Percentiles rank a stretch among this genome's conserved stretches.
Conservation (phyloP, 2,888 invertebrate genomes). For the Candidula unifasciata region DNA sequence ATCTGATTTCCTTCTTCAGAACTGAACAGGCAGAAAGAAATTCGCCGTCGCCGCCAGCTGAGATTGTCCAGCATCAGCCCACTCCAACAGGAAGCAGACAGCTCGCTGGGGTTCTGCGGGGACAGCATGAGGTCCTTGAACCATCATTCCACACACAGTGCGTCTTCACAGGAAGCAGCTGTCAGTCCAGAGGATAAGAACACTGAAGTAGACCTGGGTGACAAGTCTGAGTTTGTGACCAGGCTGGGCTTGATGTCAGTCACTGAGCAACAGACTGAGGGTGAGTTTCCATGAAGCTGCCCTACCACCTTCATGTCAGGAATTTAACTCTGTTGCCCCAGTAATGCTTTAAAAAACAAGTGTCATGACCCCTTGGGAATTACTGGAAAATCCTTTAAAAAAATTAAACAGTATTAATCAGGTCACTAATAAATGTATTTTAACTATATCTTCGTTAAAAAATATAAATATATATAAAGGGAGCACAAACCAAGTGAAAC, state of each 20-base stretch:
- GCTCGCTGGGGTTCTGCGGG: not conserved
- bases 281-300: too few relatives aligned
- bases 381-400: too few relatives aligned
- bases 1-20: slow-evolving; percentile 58
- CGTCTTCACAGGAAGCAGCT: slow-evolving; percentile 34
- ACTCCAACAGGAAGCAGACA: slow-evolving; percentile 60
- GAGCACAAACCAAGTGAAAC: too few relatives aligned
- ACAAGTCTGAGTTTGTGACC: slow-evolving; percentile 32
- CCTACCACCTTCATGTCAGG: too few relatives aligned
- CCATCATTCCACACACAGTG: slow-evolving; percentile 56
- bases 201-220: not conserved
- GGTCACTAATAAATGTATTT: too few relatives aligned
- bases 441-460: too few relatives aligned
- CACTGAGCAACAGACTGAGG: slow-evolving; percentile 22
- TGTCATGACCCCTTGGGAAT: too few relatives aligned
- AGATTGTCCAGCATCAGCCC: slow-evolving; percentile 71
- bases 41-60: slow-evolving; percentile 65
- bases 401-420: too few relatives aligned
- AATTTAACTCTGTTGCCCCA: too few relatives aligned
- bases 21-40: slow-evolving; percentile 67
- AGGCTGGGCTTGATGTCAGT: slow-evolving; percentile 23
- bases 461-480: too few relatives aligned
- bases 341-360: too few relatives aligned
- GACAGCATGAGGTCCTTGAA: slow-evolving; percentile 50
- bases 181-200: not conserved